Evolutionary conservation across 2,113 vertebrate genomes (phyloP).

Genomic region (Phaethornis superciliosus): DNA sequence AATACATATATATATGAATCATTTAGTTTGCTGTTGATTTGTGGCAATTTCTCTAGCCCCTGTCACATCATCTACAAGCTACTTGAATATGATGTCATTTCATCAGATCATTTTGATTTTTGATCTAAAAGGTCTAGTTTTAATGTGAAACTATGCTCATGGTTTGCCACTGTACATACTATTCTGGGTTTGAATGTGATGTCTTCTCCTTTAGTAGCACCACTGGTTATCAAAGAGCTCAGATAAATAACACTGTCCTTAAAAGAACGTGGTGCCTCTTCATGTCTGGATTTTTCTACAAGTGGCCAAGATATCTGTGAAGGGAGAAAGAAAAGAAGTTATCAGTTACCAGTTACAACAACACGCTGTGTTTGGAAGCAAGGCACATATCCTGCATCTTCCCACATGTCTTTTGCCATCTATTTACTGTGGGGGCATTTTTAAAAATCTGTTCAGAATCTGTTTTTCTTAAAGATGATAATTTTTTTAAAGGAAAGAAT

Average conservation of each 20-base stretch:
- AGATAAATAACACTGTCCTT: slow-evolving; percentile 75
- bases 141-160: rapidly evolving
- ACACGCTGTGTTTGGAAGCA: not conserved
- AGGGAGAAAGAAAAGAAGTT: not conserved
- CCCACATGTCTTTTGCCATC: not conserved
- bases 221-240: slow-evolving; percentile 77
- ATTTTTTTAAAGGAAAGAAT: not conserved
- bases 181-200: slow-evolving; percentile 85
- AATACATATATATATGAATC: not conserved
- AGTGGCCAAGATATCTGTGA: not conserved
- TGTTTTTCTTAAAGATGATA: not conserved
- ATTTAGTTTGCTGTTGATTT: not conserved
- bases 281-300: not conserved
- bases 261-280: slow-evolving; percentile 4
- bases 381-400: not conserved
- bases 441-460: not conserved
- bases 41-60: not conserved
- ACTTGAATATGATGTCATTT: not conserved
- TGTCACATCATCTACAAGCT: not conserved
- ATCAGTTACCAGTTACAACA: not conserved
- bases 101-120: not conserved
- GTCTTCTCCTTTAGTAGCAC: slow-evolving; percentile 77
- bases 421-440: not conserved
- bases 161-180: slow-evolving; percentile 70
- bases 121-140: not conserved